Evolutionary conservation across 2,888 invertebrate species (phyloP).

Genomic region (Drosophila prostipennis): DNA sequence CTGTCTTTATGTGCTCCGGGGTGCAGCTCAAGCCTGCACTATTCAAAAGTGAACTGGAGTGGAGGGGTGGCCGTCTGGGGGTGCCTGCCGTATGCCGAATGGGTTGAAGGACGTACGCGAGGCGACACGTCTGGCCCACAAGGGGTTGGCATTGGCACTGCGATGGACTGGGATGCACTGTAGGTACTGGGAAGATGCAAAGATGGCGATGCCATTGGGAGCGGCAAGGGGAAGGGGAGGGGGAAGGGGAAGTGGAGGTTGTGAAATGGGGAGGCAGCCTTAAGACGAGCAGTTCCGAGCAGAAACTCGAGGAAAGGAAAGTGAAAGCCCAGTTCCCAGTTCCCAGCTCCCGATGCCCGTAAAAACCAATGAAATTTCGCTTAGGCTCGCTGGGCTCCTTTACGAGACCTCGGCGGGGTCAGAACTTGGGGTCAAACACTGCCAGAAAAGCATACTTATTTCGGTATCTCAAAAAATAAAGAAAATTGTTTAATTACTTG

Average conservation of each 20-base stretch:
- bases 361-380: conserved; percentile 79
- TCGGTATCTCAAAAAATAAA: too few relatives aligned
- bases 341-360: conserved; percentile 30
- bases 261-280: conserved; percentile 1
- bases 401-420: conserved; percentile 59
- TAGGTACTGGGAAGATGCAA: conserved; percentile 24
- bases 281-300: conserved; percentile 15
- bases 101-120: conserved; percentile 64
- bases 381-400: conserved; percentile 56
- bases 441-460: too few relatives aligned
- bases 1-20: conserved; percentile 10
- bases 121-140: conserved; percentile 35
- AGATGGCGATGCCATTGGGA: conserved; percentile 45
- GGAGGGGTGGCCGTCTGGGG: conserved; percentile 10
- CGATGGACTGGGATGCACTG: neutral
- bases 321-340: conserved; percentile 34
- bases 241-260: neutral
- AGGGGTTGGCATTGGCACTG: conserved; percentile 37
- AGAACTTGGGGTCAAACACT: conserved; percentile 9
- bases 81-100: conserved; percentile 4
- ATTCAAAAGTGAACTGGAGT: conserved; percentile 65
- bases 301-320: conserved; percentile 23
- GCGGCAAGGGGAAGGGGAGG: neutral
- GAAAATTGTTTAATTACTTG: too few relatives aligned
- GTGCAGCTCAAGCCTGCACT: conserved; percentile 58